These are phyloP conservation scores for Lemur catta DNA, from an alignment of 2,797 vertebrate genomes.

Conservation along the genomic window DNA sequence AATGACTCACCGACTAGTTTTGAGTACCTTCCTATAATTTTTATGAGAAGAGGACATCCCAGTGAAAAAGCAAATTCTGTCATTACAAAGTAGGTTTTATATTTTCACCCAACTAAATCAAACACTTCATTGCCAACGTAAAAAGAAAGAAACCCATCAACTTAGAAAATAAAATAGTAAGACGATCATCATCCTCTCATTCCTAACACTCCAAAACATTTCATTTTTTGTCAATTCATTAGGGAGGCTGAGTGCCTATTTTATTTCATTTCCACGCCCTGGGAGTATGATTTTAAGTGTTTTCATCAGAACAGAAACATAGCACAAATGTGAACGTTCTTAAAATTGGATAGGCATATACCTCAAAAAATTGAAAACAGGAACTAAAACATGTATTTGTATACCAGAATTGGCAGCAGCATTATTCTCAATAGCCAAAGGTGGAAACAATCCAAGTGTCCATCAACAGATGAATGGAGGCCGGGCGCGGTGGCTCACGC, in stretches of 20 bases:
- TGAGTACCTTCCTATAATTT: conserved; percentile 18
- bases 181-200: background rate
- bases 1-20: background rate
- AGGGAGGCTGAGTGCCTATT: background rate
- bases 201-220: background rate
- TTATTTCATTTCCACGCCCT: background rate
- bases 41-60: conserved; percentile 13
- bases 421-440: background rate
- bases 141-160: background rate
- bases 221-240: background rate
- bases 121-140: background rate
- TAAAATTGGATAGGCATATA: background rate
- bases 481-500: no score
- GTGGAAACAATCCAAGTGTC: background rate
- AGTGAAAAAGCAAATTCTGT: background rate
- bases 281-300: background rate
- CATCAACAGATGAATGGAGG: background rate
- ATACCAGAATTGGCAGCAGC: background rate
- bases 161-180: background rate
- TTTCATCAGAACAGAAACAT: background rate
- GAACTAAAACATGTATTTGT: background rate
- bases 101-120: background rate
- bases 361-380: background rate
- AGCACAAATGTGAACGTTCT: background rate
- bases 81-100: conserved; percentile 7